Evolutionary conservation across 2,113 vertebrate genomes (phyloP), one percentile per base, ranked within the genome.

Genomic region (Danio rerio): DNA sequence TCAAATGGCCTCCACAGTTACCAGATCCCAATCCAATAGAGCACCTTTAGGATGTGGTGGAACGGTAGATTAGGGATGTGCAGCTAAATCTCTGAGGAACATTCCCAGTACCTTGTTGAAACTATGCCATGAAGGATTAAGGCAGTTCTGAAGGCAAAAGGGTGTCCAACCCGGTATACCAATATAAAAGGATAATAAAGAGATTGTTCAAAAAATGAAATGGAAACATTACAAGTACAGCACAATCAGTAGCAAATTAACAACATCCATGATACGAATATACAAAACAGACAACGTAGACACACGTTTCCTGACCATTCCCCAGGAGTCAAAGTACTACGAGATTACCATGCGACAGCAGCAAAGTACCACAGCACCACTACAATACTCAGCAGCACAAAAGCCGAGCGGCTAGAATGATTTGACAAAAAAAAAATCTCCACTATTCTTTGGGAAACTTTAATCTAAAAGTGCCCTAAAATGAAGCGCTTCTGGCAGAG

Each of bases 401-500:
- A 50, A 52, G 49, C 10, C 68, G 1, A 7, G 5, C 18, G 12
- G 15, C 43, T 11, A 16, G 7, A 55, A 6, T 55, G 62, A 69
- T 75, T 42, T 66, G 42, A 83, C 21, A 31, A 31, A 31, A 31
- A n/a, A 10, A 72, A 81, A 62, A 65, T 40, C 52, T 68, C 4
- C 68, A 61, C 50, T 68, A 55, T 58, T 69, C 68, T 68, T 77
- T 40, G 63, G 16, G 5, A 21, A 58, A 72, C 55, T 43, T 56
- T 42, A 47, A 78, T 71, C 47, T 15, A 31, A 49, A 52, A 76
- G 61, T 66, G n/a, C 40, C 50, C 59, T 47, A 52, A 83, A 82
- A 70, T 62, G 55, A 81, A 73, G 69, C 52, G 70, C 50, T 11
- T 78, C 10, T 59, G 77, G 56, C 62, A 59, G 80, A 66, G 86